Evolutionary conservation across 1,140 invertebrate genomes (phyloP).

Genomic region (Bombus turneri): DNA sequence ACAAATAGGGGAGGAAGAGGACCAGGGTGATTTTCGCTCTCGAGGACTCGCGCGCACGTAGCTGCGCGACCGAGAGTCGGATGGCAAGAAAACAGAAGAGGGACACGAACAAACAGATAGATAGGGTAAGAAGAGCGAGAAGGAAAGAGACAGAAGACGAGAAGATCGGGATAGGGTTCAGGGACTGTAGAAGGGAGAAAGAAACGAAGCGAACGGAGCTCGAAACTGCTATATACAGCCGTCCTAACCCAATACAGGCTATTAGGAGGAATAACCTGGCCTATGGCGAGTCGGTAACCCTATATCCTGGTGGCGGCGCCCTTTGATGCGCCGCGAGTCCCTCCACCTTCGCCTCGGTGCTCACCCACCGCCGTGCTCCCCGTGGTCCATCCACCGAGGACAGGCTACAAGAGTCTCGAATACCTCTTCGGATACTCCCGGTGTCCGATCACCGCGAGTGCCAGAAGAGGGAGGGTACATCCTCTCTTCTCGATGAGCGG

Average conservation of each 20-base stretch:
- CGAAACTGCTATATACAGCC: slow-evolving; percentile 69
- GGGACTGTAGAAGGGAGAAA: slow-evolving; percentile 27
- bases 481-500: slow-evolving; percentile 29
- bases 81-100: slow-evolving; percentile 43
- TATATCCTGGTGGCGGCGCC: slow-evolving; percentile 77
- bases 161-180: neutral
- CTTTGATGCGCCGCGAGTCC: slow-evolving; percentile 75
- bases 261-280: slow-evolving; percentile 78
- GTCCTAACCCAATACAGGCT: slow-evolving; percentile 74
- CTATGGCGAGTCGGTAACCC: slow-evolving; percentile 76
- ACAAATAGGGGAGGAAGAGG: slow-evolving; percentile 43
- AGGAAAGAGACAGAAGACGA: neutral
- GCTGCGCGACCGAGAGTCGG: neutral
- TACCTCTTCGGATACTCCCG: slow-evolving; percentile 75
- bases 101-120: neutral
- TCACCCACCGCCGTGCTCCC: slow-evolving; percentile 71
- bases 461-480: slow-evolving; percentile 43
- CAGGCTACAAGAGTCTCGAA: slow-evolving; percentile 80
- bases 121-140: slow-evolving; percentile 19
- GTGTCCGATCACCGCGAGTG: slow-evolving; percentile 71
- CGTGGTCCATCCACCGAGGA: slow-evolving; percentile 76
- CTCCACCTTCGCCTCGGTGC: slow-evolving; percentile 67
- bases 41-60: slow-evolving; percentile 4
- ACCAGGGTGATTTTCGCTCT: neutral
- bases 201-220: slow-evolving; percentile 38